These are phyloP conservation scores for Dexiosoma caninum DNA, from an alignment of 2,888 invertebrate species.

Conservation along the genomic window DNA sequence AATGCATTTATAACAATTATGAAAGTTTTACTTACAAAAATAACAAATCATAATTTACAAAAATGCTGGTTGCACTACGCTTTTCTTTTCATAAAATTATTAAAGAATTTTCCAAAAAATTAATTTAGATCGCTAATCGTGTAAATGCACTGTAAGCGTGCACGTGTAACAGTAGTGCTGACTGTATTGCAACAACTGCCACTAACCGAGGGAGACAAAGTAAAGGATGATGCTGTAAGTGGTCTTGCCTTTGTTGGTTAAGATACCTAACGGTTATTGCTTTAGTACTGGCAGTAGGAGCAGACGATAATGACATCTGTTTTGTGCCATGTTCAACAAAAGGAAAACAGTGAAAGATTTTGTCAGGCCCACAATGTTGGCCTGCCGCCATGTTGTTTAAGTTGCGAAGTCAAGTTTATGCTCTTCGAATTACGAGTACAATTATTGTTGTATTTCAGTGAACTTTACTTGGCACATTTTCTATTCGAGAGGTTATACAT, in stretches of 20 bases:
- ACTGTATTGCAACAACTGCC: background rate
- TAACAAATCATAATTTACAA: too few species aligned
- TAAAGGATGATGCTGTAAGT: conserved; percentile 47
- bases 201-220: conserved; percentile 23
- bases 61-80: too few species aligned
- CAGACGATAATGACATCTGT: conserved; percentile 58
- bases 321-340: conserved; percentile 42
- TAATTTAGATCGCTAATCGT: background rate
- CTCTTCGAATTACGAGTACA: conserved; percentile 37
- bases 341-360: conserved; percentile 22
- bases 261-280: conserved; percentile 25
- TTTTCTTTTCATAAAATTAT: too few species aligned
- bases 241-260: conserved; percentile 43
- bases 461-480: conserved; percentile 24
- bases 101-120: too few species aligned
- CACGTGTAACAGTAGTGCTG: background rate
- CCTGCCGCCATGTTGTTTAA: conserved; percentile 22
- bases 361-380: conserved; percentile 7
- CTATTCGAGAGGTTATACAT: background rate
- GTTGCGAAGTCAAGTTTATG: conserved; percentile 60
- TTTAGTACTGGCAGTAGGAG: background rate
- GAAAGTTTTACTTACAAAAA: too few species aligned
- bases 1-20: too few species aligned
- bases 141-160: background rate
- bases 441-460: conserved; percentile 16